Evolutionary conservation across 2,113 vertebrate genomes (phyloP).

Genomic region (Cyphomyrus plagiostoma): DNA sequence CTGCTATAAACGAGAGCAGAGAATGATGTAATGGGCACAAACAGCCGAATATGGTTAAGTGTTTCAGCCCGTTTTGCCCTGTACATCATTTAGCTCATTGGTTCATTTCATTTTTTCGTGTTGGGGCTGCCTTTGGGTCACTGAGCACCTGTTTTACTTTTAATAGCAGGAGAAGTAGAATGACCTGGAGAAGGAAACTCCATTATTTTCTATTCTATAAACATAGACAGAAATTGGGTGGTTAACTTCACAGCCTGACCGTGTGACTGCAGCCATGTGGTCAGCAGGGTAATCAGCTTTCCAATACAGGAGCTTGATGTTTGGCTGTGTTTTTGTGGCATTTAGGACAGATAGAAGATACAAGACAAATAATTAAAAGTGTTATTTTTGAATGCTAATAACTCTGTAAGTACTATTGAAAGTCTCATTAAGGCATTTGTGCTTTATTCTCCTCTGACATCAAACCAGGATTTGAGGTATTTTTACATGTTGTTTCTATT

Average conservation of each 20-base stretch:
- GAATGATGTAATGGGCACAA: background rate
- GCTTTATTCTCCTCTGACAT: background rate
- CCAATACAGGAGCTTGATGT: background rate
- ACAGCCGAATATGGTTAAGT: background rate
- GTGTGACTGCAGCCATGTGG: background rate
- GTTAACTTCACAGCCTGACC: conserved; percentile 15
- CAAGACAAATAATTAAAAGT: background rate
- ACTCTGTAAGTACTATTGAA: background rate
- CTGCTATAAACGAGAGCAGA: background rate
- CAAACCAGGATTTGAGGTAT: background rate
- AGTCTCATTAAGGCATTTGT: background rate
- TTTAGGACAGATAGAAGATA: background rate
- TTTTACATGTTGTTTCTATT: background rate
- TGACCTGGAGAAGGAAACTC: conserved; percentile 44
- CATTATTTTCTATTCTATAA: conserved; percentile 50
- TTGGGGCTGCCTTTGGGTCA: conserved; percentile 30
- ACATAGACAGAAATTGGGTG: conserved; percentile 43
- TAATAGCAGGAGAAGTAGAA: conserved; percentile 36
- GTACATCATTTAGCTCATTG: conserved; percentile 47
- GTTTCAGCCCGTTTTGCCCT: conserved; percentile 22
- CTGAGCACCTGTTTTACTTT: conserved; percentile 43
- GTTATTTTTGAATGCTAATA: background rate
- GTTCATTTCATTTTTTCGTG: conserved; percentile 23
- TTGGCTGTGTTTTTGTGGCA: background rate
- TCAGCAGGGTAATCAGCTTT: background rate